Evolutionary conservation across 2,888 invertebrate genomes (phyloP).

Genomic region (Phyto melanocephala): DNA sequence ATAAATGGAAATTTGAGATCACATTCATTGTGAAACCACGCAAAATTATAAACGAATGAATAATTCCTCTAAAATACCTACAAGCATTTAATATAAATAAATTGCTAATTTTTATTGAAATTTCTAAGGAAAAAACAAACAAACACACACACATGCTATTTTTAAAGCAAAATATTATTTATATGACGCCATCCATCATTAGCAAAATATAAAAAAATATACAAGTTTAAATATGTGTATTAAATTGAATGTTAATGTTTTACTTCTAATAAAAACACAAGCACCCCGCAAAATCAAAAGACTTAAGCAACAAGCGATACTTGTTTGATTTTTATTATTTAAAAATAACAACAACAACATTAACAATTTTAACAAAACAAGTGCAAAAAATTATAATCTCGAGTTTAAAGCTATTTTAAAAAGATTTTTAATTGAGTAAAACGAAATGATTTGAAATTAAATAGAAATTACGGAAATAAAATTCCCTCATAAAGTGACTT

Average conservation of each 20-base stretch:
- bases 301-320: conserved; percentile 51
- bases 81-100: not conserved
- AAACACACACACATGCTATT: no score
- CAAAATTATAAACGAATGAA: not conserved
- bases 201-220: not conserved
- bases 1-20: no score
- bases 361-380: not conserved
- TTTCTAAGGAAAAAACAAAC: not conserved
- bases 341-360: not conserved
- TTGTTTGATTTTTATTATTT: conserved; percentile 21
- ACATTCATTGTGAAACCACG: not conserved
- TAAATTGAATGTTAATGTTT: no score
- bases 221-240: no score
- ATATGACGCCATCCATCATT: conserved; percentile 6
- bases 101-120: not conserved
- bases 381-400: conserved; percentile 25
- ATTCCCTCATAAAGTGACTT: no score
- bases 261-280: not conserved
- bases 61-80: not conserved
- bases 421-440: no score
- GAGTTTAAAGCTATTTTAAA: not conserved
- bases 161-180: not conserved
- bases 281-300: conserved; percentile 30
- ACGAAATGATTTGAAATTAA: no score
- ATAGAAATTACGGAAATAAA: no score